phyloP scores from a whole-genome alignment of 2,797 vertebrate species.

The Oceanodroma leucorhoa region DNA sequence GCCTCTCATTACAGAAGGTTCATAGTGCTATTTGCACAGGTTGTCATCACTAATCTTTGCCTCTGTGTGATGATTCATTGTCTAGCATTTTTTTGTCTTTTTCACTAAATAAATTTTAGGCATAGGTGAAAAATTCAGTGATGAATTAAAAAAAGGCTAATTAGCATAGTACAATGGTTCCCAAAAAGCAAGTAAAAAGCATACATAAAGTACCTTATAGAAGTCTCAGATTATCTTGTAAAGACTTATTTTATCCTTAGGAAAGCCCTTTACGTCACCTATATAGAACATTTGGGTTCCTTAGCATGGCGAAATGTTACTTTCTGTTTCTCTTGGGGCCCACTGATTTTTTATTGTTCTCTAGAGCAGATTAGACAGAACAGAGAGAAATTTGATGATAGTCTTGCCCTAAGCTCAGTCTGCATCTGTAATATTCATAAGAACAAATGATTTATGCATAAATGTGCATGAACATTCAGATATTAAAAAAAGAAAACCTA shows the following conservation, averaged over 20 bases:
- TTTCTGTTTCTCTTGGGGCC: neutral
- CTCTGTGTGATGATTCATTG: neutral
- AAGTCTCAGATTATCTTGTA: neutral
- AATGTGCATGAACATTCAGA: neutral
- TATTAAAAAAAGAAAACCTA: neutral
- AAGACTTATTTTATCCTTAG: neutral
- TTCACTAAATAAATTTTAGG: neutral
- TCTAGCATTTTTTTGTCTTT: neutral
- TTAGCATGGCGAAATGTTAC: neutral
- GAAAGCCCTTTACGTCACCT: neutral
- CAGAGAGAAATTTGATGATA: neutral
- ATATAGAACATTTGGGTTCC: neutral
- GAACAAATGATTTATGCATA: neutral
- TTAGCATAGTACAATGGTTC: neutral
- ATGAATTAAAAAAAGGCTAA: neutral
- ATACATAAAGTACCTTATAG: accelerated
- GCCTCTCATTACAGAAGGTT: neutral
- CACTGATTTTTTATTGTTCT: neutral
- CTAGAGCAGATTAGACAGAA: neutral
- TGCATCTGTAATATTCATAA: neutral
- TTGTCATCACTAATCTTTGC: neutral
- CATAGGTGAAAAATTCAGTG: neutral
- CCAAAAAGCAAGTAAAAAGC: neutral
- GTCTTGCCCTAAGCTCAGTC: neutral
- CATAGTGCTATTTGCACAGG: neutral